Conservation (phyloP, 2,888 invertebrate genomes). For the Cynaeus angustus region DNA sequence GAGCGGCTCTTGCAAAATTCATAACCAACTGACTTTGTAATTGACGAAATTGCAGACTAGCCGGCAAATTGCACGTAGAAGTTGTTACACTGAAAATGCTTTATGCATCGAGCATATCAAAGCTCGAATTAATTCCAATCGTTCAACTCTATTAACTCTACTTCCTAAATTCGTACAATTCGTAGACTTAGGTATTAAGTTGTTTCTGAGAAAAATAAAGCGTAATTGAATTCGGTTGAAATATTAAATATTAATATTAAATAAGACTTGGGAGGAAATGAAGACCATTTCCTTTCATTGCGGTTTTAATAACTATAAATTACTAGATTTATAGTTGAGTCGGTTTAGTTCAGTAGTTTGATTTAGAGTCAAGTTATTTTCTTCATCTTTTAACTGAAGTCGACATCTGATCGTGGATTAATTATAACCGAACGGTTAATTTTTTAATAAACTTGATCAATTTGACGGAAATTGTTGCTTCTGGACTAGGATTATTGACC, state of each 20-base stretch:
- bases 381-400: not conserved
- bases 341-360: too few species aligned
- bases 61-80: not conserved
- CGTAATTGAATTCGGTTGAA: not conserved
- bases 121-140: not conserved
- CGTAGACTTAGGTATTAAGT: too few species aligned
- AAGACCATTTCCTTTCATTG: not conserved
- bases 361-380: not conserved
- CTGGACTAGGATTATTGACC: conserved; percentile 1
- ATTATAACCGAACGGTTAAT: conserved; percentile 3
- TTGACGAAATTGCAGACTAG: conserved; percentile 2
- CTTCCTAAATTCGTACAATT: not conserved
- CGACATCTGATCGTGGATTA: not conserved
- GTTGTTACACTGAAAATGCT: not conserved
- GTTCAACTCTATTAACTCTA: not conserved
- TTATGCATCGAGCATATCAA: not conserved
- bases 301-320: not conserved
- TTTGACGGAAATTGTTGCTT: not conserved
- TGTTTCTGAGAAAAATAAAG: too few species aligned
- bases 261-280: not conserved
- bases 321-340: too few species aligned
- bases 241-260: too few species aligned
- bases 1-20: not conserved
- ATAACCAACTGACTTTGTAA: not conserved
- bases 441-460: conserved; percentile 1